Evolutionary conservation across 2,113 vertebrate genomes (phyloP).

Genomic region (Odocoileus virginianus): DNA sequence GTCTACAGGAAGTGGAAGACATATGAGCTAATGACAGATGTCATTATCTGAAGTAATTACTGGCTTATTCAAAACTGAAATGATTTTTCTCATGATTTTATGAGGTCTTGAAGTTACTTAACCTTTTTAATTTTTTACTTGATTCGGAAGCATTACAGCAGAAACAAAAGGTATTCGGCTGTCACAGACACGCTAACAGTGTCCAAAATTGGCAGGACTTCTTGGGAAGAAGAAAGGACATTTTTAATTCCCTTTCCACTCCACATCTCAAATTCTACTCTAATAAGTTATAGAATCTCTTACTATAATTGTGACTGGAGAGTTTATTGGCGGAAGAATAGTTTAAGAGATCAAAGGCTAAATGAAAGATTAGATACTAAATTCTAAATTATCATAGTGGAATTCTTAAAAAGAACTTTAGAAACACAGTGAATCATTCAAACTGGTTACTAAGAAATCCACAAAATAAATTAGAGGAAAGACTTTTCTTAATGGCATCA

Average conservation of each 20-base stretch:
- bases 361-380: constrained; percentile 27
- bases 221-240: not conserved
- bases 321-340: constrained; percentile 70
- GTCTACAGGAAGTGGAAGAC: not conserved
- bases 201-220: not conserved
- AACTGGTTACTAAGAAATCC: not conserved
- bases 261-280: constrained; percentile 57
- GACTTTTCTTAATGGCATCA: not conserved
- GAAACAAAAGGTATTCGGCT: not conserved
- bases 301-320: constrained; percentile 56
- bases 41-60: not conserved
- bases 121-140: constrained; percentile 2
- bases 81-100: not conserved
- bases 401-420: not conserved
- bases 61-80: not conserved
- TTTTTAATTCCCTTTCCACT: constrained; percentile 36
- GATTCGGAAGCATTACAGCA: not conserved
- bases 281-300: constrained; percentile 58
- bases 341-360: constrained; percentile 43
- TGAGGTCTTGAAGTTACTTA: not conserved
- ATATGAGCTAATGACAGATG: not conserved
- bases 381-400: fast-evolving
- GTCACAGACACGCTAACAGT: not conserved
- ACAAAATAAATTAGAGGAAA: not conserved
- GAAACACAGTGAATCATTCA: not conserved